Percentiles rank a stretch among this genome's conserved stretches.
Evolutionary conservation across 2,113 vertebrate species (phyloP).

Genomic region (Phyllopteryx taeniolatus): DNA sequence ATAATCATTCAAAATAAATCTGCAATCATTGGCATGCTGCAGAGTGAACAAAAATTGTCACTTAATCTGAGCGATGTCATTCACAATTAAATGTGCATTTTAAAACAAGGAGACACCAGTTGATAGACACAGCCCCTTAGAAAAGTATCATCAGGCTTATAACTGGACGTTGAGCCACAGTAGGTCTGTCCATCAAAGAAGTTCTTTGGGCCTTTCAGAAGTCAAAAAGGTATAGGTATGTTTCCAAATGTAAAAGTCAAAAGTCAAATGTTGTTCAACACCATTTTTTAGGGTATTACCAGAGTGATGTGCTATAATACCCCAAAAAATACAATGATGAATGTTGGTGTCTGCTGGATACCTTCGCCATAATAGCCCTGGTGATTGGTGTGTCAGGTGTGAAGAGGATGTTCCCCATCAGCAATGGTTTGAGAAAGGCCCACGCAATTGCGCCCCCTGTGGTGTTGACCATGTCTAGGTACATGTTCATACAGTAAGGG

Average conservation of each 20-base stretch:
- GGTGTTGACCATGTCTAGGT: conserved; percentile 90
- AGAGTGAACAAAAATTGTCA: too few species aligned
- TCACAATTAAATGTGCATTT: too few species aligned
- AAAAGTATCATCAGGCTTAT: too few species aligned
- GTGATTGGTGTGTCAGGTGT: conserved; percentile 83
- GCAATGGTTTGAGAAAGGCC: conserved; percentile 94
- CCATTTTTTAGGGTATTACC: neutral
- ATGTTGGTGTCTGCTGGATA: conserved; percentile 39
- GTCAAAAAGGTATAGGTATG: neutral
- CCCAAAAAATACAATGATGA: neutral
- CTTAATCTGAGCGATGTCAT: too few species aligned
- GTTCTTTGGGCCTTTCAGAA: too few species aligned
- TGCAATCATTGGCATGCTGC: too few species aligned
- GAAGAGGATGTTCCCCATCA: conserved; percentile 88
- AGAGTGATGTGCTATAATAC: neutral
- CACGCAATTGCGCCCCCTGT: conserved; percentile 88
- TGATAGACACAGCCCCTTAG: too few species aligned
- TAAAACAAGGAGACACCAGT: too few species aligned
- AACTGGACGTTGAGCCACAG: too few species aligned
- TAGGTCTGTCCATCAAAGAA: too few species aligned
- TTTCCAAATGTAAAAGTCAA: too few species aligned
- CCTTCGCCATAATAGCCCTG: conserved; percentile 85
- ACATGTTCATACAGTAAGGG: conserved; percentile 86
- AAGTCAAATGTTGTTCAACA: neutral
- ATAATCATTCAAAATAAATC: too few species aligned